A percentile compares a stretch with the other conserved stretches of the same genome.
Evolutionary conservation across 2,797 vertebrate genomes (phyloP).

Genomic region (Jordanella pulchra): DNA sequence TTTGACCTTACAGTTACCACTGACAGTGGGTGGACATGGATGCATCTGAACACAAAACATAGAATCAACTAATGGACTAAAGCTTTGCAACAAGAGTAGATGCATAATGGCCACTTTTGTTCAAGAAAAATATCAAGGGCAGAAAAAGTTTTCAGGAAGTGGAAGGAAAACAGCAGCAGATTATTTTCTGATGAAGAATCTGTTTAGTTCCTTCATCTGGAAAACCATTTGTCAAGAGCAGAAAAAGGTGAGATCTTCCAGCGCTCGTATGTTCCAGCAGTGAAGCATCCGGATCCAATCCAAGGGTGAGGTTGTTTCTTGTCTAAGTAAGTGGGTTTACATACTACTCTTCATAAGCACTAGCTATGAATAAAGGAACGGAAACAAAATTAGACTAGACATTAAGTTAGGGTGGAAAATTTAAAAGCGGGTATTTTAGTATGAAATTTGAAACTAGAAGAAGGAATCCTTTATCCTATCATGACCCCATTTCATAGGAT

Average conservation of each 20-base stretch:
- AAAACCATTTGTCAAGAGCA: not conserved
- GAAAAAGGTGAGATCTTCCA: not conserved
- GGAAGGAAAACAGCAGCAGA: not conserved
- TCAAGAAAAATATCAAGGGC: not conserved
- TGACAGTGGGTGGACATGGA: too few relatives aligned
- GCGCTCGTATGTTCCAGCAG: not conserved
- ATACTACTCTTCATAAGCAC: not conserved
- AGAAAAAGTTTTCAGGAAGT: conserved; percentile 1
- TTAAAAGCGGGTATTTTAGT: not conserved
- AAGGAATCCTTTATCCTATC: conserved; percentile 25
- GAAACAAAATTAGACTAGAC: too few relatives aligned
- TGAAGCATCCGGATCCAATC: not conserved
- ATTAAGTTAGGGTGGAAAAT: not conserved
- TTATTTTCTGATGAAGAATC: not conserved
- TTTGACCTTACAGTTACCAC: too few relatives aligned
- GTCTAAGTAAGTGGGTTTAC: not conserved
- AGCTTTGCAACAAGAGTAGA: not conserved
- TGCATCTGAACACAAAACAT: not conserved
- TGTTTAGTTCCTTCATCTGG: not conserved
- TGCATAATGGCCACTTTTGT: not conserved
- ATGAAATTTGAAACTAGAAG: not conserved
- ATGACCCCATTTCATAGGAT: conserved; percentile 63
- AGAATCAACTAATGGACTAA: not conserved
- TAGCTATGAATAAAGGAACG: too few relatives aligned
- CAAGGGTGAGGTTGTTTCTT: not conserved